Percentiles rank a stretch among this genome's conserved stretches.
Evolutionary conservation across 2,888 invertebrate genomes (phyloP).

Genomic region (Euzophera pinguis): DNA sequence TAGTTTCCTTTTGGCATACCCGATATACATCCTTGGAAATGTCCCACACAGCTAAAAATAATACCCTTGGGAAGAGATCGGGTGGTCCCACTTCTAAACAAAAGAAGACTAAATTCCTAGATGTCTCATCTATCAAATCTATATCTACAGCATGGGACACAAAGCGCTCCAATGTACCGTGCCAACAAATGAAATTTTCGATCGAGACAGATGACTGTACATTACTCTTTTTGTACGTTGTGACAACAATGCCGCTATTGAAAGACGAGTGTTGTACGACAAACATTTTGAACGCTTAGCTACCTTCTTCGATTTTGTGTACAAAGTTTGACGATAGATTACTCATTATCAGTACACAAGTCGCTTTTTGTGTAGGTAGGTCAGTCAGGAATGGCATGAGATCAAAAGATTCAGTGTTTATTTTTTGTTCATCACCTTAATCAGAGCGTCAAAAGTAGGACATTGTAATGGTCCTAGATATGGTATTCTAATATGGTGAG

Average conservation of each 20-base stretch:
- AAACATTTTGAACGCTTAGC: slow-evolving; percentile 25
- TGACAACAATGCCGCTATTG: slow-evolving; percentile 53
- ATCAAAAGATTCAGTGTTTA: too few species aligned
- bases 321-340: not conserved
- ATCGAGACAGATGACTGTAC: slow-evolving; percentile 66
- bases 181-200: slow-evolving; percentile 69
- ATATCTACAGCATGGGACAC: slow-evolving; percentile 47
- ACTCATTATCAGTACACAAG: not conserved
- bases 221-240: slow-evolving; percentile 58
- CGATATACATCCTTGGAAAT: too few species aligned
- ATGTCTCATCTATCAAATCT: slow-evolving; percentile 39
- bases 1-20: too few species aligned
- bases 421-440: too few species aligned
- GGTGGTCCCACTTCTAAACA: too few species aligned
- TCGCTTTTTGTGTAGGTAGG: too few species aligned
- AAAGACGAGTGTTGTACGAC: slow-evolving; percentile 41
- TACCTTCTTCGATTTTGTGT: slow-evolving; percentile 1
- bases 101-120: not conserved
- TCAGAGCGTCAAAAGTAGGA: too few species aligned
- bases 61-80: too few species aligned
- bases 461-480: too few species aligned
- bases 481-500: too few species aligned
- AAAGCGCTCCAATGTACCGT: slow-evolving; percentile 46
- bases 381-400: too few species aligned
- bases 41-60: too few species aligned